Evolutionary conservation across 2,797 vertebrate genomes (phyloP), one percentile per base, ranked within the genome.

Genomic region (Geotrypetes seraphini): DNA sequence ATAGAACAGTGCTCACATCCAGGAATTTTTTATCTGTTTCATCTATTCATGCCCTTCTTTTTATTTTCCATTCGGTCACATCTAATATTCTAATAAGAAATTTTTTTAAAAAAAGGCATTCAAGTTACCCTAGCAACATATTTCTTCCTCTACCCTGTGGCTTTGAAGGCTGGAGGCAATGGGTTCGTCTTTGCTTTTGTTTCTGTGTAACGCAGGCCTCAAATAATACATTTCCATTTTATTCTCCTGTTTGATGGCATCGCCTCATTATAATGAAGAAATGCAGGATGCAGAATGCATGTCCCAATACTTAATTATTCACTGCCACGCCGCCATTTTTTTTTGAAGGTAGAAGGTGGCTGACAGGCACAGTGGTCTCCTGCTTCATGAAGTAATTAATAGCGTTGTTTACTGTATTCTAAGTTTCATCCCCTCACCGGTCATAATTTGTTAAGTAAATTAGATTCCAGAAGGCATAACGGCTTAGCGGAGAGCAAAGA

Each of bases 371-470:
- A 49, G 28, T 33, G 16, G 16, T 28, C 58, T 34, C 28, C 27
- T 54, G 26, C 14, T 57, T 43, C 24, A 30, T 14, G 3, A 33
- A 40, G 52, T 66, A 66, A 70, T 75, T 73, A 68, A 66, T 63
- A 55, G 31, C 38, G n/a, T 43, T 75, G n/a, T 43, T 75, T 63
- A 64, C 63, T 61, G 29, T 64, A 50, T 28, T 60, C 12, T 51
- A 69, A 35, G 27, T 56, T 70, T 70, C 60, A 58, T 22, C 37
- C 12, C 58, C 57, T 63, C 60, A 28, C 60, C 49, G 69, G 46
- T 57, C 22, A 58, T 46, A 66, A 69, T 64, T 73, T 58, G 28
- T 60, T 69, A 68, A 72, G 45, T 58, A 68, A 70, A 73, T 68
- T 66, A 74, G 45, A 53, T 23, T 17, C 19, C 37, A 46, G 63